phyloP scores from a whole-genome alignment of 2,888 invertebrate species.

The Callimorpha dominula region DNA sequence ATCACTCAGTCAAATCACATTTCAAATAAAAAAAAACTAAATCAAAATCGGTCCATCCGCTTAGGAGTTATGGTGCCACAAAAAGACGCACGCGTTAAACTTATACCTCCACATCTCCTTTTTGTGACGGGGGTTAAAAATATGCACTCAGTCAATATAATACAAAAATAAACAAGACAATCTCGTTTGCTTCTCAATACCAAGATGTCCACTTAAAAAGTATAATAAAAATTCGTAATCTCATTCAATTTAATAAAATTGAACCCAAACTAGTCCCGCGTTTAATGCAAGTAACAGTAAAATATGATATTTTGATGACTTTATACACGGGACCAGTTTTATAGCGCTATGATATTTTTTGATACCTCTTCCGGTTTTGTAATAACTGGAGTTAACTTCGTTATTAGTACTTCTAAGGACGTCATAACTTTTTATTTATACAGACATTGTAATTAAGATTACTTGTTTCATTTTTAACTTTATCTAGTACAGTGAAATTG shows the following conservation, averaged over 20 bases:
- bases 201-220: constrained; percentile 4
- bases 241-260: constrained; percentile 47
- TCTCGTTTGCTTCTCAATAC: background rate
- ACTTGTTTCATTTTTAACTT: background rate
- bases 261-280: constrained; percentile 24
- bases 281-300: constrained; percentile 44
- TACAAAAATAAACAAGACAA: background rate
- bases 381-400: background rate
- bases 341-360: constrained; percentile 36
- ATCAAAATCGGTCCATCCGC: too few species aligned
- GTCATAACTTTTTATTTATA: background rate
- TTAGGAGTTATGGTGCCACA: too few species aligned
- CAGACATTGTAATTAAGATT: background rate
- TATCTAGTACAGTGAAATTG: background rate
- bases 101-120: too few species aligned
- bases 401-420: background rate
- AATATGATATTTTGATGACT: constrained; percentile 48
- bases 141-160: too few species aligned
- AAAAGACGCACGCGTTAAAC: too few species aligned
- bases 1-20: too few species aligned
- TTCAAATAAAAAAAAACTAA: too few species aligned
- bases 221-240: constrained; percentile 25
- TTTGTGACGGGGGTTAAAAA: too few species aligned
- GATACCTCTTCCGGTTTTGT: constrained; percentile 19
- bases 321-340: constrained; percentile 45